Conservation (phyloP, 2,888 invertebrate genomes). For the Liposcelis brunnea region DNA sequence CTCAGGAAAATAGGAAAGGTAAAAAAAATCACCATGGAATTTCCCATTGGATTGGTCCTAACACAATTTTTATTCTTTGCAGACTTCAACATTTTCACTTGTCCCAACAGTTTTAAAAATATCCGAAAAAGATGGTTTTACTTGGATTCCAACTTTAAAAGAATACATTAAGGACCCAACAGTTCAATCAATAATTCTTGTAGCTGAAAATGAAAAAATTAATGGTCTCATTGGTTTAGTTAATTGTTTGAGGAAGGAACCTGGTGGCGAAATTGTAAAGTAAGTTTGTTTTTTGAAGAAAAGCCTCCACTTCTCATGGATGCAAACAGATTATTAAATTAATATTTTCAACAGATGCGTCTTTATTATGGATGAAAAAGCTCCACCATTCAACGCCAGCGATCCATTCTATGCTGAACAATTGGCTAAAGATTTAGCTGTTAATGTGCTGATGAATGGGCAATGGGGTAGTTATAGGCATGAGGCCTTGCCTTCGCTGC, state of each 20-base stretch:
- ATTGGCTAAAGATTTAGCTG: slow-evolving; percentile 50
- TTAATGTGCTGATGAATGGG: slow-evolving; percentile 56
- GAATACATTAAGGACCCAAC: slow-evolving; percentile 23
- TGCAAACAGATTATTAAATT: too few relatives aligned
- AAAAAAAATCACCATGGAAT: background rate
- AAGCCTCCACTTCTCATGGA: too few relatives aligned
- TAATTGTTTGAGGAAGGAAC: slow-evolving; percentile 69
- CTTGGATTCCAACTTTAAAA: slow-evolving; percentile 35
- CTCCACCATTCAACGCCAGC: slow-evolving; percentile 45
- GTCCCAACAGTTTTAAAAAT: slow-evolving; percentile 33
- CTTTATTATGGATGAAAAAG: slow-evolving; percentile 37
- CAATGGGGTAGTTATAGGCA: slow-evolving; percentile 77
- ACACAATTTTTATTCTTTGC: background rate
- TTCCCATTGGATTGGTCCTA: too few relatives aligned
- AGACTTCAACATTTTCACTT: slow-evolving; percentile 25
- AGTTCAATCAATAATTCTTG: slow-evolving; percentile 40
- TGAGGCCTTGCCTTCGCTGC: slow-evolving; percentile 39
- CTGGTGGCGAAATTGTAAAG: slow-evolving; percentile 42
- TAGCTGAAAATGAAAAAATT: slow-evolving; percentile 44
- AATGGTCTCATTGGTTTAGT: slow-evolving; percentile 78
- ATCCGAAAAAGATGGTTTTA: slow-evolving; percentile 27
- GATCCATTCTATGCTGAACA: slow-evolving; percentile 47
- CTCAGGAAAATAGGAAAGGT: slow-evolving; percentile 28
- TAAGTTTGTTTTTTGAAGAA: too few relatives aligned
- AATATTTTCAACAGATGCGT: too few relatives aligned